Evolutionary conservation across 2,888 invertebrate genomes (phyloP), one percentile per base, ranked within the genome.

Genomic region (Volucella bombylans): DNA sequence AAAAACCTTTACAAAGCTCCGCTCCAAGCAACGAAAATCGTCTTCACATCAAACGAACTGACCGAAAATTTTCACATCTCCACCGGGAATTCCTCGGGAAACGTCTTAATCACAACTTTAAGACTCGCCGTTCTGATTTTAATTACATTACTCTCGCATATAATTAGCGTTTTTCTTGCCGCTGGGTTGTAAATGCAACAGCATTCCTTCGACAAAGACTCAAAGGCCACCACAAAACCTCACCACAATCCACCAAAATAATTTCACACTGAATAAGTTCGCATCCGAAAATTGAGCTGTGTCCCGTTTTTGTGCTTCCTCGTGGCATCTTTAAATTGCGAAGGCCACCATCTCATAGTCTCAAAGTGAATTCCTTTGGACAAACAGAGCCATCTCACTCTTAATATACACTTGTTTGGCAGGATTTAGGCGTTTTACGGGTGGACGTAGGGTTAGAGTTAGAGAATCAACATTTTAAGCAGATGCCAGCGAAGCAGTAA

Each of bases 321-420:
- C 55, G 55, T 47, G 78, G 64, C 38, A 65, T 72, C 55, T 64
- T 14, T 23, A 65, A 61, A 57, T 54, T 12, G 54, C 15, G 38
- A n/a, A 55, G 15, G 14, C 38, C 38, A n/a, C 31, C 31, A 31
- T 31, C 6, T 31, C 31, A 1, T 31, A 31, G 31, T 31, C 47
- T 76, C 61, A 67, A 76, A 71, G 41, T 39, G 49, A 76, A 69
- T 71, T 77, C 65, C 50, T n/a, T 57, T 47, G 15, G 31, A 61
- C 47, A 65, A 59, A 57, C 49, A 38, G 39, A 71, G 54, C 67
- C 82, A 67, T 61, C 77, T 50, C 41, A 38, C 15, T 71, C 82
- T 77, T 82, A 76, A 82, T 82, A 77, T 77, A 71, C 82, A 77
- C 82, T 82, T 82, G 61, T 82, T 71, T 82, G 61, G 43, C 43